Evolutionary conservation across 2,797 vertebrate species (phyloP).

Genomic region (Cirrhinus mrigala): DNA sequence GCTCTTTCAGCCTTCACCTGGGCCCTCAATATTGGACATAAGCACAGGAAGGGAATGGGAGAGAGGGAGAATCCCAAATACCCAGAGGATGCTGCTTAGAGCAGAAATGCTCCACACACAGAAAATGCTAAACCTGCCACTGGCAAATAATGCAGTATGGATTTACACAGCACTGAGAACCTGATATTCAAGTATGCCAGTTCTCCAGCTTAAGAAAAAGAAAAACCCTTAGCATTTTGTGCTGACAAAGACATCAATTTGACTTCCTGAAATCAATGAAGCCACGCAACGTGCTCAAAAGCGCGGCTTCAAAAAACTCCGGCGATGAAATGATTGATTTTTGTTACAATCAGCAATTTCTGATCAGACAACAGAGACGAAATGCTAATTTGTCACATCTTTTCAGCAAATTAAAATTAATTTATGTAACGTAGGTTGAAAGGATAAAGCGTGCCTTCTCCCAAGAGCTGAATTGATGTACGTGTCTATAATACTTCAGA

Average conservation of each 20-base stretch:
- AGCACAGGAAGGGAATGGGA: slow-evolving; percentile 64
- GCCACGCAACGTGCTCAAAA: slow-evolving; percentile 73
- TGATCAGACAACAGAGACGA: slow-evolving; percentile 75
- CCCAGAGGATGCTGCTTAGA: slow-evolving; percentile 69
- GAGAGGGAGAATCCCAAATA: slow-evolving; percentile 68
- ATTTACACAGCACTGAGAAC: slow-evolving; percentile 68
- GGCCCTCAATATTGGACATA: slow-evolving; percentile 53
- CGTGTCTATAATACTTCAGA: slow-evolving; percentile 78
- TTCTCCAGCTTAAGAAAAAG: slow-evolving; percentile 46
- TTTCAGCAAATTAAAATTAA: slow-evolving; percentile 78
- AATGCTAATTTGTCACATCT: slow-evolving; percentile 80
- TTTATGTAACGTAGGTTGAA: slow-evolving; percentile 74
- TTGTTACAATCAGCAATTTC: slow-evolving; percentile 83
- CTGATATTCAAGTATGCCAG: slow-evolving; percentile 40
- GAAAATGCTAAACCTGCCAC: slow-evolving; percentile 72
- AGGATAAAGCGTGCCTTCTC: slow-evolving; percentile 75
- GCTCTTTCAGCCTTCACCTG: slow-evolving; percentile 80
- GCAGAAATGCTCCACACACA: slow-evolving; percentile 76
- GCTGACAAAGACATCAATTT: slow-evolving; percentile 78
- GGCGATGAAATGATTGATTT: slow-evolving; percentile 80
- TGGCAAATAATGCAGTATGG: slow-evolving; percentile 75
- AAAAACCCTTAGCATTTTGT: slow-evolving; percentile 68
- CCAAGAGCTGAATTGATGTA: slow-evolving; percentile 75
- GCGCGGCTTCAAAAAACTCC: slow-evolving; percentile 69
- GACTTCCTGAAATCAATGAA: slow-evolving; percentile 82